phyloP scores from a whole-genome alignment of 2,797 vertebrate genomes.

The Leuciscus waleckii region DNA sequence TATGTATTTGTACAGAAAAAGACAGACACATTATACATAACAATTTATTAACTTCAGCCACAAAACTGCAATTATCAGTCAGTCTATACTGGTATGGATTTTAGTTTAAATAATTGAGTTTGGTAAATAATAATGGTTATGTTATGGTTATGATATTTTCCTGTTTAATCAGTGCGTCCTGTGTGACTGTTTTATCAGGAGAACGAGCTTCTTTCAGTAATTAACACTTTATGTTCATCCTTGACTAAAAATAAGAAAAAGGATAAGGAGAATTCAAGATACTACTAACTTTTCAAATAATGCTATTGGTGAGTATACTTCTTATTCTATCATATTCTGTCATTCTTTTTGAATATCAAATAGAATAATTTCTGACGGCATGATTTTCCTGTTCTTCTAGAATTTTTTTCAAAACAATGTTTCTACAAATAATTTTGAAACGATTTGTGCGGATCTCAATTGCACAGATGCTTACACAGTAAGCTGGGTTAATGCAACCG shows the following conservation, averaged over 20 bases:
- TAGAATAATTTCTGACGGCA: background rate
- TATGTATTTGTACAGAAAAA: background rate
- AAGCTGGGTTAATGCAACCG: background rate
- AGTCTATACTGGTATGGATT: background rate
- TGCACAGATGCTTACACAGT: background rate
- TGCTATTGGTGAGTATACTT: background rate
- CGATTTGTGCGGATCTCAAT: background rate
- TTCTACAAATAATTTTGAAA: rapidly evolving
- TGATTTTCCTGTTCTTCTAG: slow-evolving; percentile 7
- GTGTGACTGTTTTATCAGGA: slow-evolving; percentile 30
- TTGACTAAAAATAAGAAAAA: background rate
- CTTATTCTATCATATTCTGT: background rate
- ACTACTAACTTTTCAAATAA: rapidly evolving
- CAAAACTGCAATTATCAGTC: background rate
- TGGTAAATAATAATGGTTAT: background rate
- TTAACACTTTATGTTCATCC: slow-evolving; percentile 34
- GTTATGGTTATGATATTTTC: background rate
- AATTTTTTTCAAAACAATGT: background rate
- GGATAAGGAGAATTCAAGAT: rapidly evolving
- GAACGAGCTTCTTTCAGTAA: slow-evolving; percentile 7
- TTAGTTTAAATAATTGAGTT: slow-evolving; percentile 3
- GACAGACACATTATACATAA: background rate
- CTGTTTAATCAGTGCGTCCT: background rate
- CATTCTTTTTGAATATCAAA: background rate
- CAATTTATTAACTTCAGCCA: background rate